These are phyloP conservation scores for Morpho achilles DNA, from an alignment of 2,888 invertebrate genomes.

Conservation along the genomic window DNA sequence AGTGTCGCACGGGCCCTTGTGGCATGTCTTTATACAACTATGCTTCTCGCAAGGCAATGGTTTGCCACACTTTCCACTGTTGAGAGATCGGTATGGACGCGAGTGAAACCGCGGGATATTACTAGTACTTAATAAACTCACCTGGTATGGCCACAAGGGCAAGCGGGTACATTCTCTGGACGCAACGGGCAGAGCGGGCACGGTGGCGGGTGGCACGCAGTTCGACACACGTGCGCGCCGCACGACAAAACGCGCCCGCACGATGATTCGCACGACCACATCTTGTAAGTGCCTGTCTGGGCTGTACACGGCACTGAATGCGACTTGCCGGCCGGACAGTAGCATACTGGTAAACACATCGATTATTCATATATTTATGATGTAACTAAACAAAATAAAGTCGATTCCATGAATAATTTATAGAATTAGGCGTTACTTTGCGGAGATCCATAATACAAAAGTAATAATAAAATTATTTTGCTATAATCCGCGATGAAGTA, in stretches of 20 bases:
- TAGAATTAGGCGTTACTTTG: too few species aligned
- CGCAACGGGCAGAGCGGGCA: conserved; percentile 83
- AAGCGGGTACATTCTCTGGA: conserved; percentile 46
- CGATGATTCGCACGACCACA: conserved; percentile 83
- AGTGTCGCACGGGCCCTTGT: conserved; percentile 84
- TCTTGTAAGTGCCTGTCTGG: conserved; percentile 25
- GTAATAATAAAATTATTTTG: too few species aligned
- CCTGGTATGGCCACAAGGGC: conserved; percentile 63
- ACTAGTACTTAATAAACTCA: conserved; percentile 26
- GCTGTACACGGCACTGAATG: conserved; percentile 52
- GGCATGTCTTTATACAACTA: conserved; percentile 89
- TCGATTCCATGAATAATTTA: too few species aligned
- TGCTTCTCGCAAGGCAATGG: conserved; percentile 90
- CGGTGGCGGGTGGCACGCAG: conserved; percentile 91
- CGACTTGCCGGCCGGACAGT: conserved; percentile 48
- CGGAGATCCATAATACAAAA: too few species aligned
- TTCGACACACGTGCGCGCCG: conserved; percentile 92
- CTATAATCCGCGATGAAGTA: too few species aligned
- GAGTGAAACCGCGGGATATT: too few species aligned
- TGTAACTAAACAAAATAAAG: too few species aligned
- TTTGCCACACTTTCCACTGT: conserved; percentile 81
- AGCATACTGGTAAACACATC: conserved; percentile 46
- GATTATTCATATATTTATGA: too few species aligned
- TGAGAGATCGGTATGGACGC: conserved; percentile 80
- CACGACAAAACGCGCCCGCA: conserved; percentile 92